Conservation (phyloP, 1,140 invertebrate genomes). For the Trinorchestia longiramus region DNA sequence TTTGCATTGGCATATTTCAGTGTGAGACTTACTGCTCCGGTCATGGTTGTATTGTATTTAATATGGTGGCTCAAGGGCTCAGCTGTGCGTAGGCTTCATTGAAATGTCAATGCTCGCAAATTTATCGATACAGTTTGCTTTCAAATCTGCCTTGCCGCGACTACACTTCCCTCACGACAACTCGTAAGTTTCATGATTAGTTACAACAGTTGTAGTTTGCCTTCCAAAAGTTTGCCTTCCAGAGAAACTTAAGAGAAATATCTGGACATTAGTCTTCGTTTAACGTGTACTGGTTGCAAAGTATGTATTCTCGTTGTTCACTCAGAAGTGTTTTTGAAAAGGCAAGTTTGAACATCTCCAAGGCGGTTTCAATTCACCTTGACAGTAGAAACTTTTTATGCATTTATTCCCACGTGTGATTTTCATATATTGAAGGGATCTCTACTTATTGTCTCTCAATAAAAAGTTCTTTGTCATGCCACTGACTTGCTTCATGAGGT, state of each 20-base stretch:
- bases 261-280: background rate
- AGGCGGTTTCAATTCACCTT: too few relatives aligned
- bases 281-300: background rate
- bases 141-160: background rate
- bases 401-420: too few relatives aligned
- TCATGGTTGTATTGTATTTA: background rate
- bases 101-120: background rate
- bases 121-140: background rate
- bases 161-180: background rate
- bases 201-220: background rate
- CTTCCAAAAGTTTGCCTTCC: too few relatives aligned
- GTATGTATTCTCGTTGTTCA: background rate
- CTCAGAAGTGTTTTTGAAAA: too few relatives aligned
- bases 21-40: background rate
- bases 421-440: too few relatives aligned
- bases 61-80: background rate
- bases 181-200: background rate
- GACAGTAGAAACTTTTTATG: too few relatives aligned
- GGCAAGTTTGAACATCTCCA: too few relatives aligned
- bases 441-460: too few relatives aligned
- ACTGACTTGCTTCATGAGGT: too few relatives aligned
- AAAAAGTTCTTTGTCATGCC: too few relatives aligned
- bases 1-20: background rate
- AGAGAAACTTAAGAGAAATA: background rate
- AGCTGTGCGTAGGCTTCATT: background rate